phyloP scores from a whole-genome alignment of 1,140 invertebrate species.

The Scaptodrosophila lebanonensis region DNA sequence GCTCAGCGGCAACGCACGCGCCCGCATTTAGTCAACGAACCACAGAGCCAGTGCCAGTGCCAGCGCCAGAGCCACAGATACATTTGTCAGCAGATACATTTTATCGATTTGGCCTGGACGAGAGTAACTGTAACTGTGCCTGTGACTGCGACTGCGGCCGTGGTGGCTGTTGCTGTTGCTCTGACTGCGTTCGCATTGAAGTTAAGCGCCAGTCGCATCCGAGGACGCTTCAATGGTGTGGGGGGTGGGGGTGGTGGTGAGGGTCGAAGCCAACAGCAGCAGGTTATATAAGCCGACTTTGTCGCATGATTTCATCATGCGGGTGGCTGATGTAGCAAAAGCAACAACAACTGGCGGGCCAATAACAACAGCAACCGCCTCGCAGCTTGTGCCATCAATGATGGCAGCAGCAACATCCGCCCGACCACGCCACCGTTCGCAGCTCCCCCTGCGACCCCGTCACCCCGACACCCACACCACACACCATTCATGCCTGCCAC shows the following conservation, averaged over 20 bases:
- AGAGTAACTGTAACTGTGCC: background rate
- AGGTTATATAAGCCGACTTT: conserved; percentile 33
- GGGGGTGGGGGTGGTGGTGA: no score
- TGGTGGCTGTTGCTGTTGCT: conserved; percentile 39
- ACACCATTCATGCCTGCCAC: conserved; percentile 16
- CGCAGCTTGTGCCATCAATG: no score
- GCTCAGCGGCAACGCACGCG: conserved; percentile 44
- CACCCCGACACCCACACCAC: background rate
- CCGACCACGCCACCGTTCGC: background rate
- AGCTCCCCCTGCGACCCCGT: conserved; percentile 5
- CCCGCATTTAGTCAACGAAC: conserved; percentile 70
- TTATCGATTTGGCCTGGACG: conserved; percentile 25
- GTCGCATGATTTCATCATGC: conserved; percentile 64
- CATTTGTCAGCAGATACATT: conserved; percentile 33
- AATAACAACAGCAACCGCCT: background rate
- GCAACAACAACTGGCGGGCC: background rate
- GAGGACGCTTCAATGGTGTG: no score
- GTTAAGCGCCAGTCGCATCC: no score
- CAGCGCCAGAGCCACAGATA: conserved; percentile 42
- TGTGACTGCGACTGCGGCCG: no score
- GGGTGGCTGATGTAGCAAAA: conserved; percentile 27
- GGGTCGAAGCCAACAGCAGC: background rate
- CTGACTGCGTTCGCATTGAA: conserved; percentile 48
- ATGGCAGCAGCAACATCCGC: background rate
- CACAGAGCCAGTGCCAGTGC: conserved; percentile 1